Evolutionary conservation across 2,797 vertebrate genomes (phyloP), one percentile per base, ranked within the genome.

Genomic region (Dallia pectoralis): DNA sequence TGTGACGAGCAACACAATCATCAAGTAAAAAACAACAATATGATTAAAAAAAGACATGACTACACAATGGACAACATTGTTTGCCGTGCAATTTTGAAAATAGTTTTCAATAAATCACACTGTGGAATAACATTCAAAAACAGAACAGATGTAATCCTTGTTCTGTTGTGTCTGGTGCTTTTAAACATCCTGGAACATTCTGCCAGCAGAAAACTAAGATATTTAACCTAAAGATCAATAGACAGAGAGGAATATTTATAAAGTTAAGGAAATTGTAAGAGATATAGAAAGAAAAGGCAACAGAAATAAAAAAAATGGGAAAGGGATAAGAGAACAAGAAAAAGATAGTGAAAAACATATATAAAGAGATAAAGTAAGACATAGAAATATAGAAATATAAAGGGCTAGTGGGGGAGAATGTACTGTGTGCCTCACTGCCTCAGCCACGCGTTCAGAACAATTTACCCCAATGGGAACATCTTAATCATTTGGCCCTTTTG

Each of bases 381-480:
- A 44, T 9, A 44, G 40, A 44, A n/a, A n/a, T n/a, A n/a, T n/a
- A n/a, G n/a, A n/a, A n/a, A n/a, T n/a, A n/a, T n/a, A n/a, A n/a
- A n/a, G n/a, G n/a, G n/a, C n/a, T n/a, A n/a, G n/a, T n/a, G n/a
- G n/a, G n/a, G n/a, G n/a, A n/a, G n/a, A n/a, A n/a, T n/a, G n/a
- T n/a, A n/a, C n/a, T n/a, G n/a, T n/a, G n/a, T n/a, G n/a, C n/a
- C n/a, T n/a, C n/a, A n/a, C n/a, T n/a, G n/a, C 36, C 36, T 40
- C 36, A 2, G 36, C 36, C 36, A 40, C 36, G 36, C 36, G 36
- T 40, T 40, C 36, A 40, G 76, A 61, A 76, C 81, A 92, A 90
- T 90, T 89, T 88, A 81, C 76, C 71, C 78, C 80, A 78, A 33
- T 76, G 76, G 71, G 85, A 84, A 82, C 82, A 86, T 84, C 77